Percentiles rank a stretch among this genome's conserved stretches.
Conservation (phyloP, 2,888 invertebrate genomes). For the Rotaria macrura region DNA sequence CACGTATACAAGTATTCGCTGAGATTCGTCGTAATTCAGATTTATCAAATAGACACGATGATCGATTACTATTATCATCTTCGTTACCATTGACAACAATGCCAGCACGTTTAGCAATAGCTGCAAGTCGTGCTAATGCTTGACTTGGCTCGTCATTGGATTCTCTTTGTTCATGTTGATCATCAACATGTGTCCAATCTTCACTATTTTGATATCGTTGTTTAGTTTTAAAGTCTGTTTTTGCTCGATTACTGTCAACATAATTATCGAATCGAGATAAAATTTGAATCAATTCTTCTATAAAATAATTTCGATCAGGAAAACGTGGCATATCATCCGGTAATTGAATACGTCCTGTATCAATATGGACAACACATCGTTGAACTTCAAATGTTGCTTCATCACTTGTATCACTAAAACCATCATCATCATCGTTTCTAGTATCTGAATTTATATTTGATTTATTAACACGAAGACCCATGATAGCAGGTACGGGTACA, state of each 20-base stretch:
- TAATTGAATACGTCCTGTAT: slow-evolving; percentile 76
- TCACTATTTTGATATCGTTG: background rate
- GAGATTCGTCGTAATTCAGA: background rate
- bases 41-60: background rate
- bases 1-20: background rate
- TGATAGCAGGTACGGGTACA: slow-evolving; percentile 95
- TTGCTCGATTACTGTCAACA: background rate
- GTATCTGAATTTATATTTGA: slow-evolving; percentile 39
- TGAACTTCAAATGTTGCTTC: background rate
- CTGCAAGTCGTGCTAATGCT: slow-evolving; percentile 72
- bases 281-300: slow-evolving; percentile 64
- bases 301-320: slow-evolving; percentile 75
- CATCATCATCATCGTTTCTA: slow-evolving; percentile 34
- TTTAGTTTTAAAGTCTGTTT: background rate
- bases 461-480: slow-evolving; percentile 61
- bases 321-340: slow-evolving; percentile 88
- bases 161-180: slow-evolving; percentile 54
- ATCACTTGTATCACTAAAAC: background rate
- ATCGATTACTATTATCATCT: background rate
- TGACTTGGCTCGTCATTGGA: slow-evolving; percentile 49
- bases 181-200: background rate
- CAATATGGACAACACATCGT: slow-evolving; percentile 81
- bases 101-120: slow-evolving; percentile 69
- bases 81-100: slow-evolving; percentile 39
- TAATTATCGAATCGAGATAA: slow-evolving; percentile 39